These are phyloP conservation scores for Phodopus roborovskii DNA, from an alignment of 2,113 vertebrate species.

Conservation along the genomic window DNA sequence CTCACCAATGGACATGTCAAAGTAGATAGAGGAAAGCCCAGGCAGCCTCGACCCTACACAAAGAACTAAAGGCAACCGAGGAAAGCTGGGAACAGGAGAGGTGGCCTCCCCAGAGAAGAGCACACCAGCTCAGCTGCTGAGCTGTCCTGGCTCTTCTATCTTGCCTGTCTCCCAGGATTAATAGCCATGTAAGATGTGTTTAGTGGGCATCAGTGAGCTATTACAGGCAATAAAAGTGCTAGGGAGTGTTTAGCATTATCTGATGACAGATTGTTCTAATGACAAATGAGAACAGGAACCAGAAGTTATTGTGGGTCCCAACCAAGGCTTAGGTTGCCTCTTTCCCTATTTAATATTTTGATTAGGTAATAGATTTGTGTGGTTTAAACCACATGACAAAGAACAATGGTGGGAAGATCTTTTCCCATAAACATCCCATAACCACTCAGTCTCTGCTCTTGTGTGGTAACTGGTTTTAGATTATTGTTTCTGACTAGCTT, in stretches of 20 bases:
- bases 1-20: background rate
- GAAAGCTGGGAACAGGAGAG: background rate
- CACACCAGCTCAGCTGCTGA: too few species aligned
- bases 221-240: conserved; percentile 10
- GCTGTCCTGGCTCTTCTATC: background rate
- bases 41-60: background rate
- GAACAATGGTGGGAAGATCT: background rate
- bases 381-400: background rate
- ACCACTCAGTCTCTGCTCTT: background rate
- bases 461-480: background rate
- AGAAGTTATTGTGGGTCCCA: background rate
- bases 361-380: background rate
- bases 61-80: background rate
- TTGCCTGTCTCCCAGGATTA: background rate
- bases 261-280: background rate
- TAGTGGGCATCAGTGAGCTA: background rate
- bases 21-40: background rate
- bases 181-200: background rate
- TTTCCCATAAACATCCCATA: background rate
- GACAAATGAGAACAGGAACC: background rate
- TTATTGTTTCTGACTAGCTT: background rate
- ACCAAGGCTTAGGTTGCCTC: background rate
- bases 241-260: background rate
- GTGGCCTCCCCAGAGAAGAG: background rate
- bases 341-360: background rate